Evolutionary conservation across 2,113 vertebrate species (phyloP), one percentile per base, ranked within the genome.

Genomic region (Cochlearius cochlearius): DNA sequence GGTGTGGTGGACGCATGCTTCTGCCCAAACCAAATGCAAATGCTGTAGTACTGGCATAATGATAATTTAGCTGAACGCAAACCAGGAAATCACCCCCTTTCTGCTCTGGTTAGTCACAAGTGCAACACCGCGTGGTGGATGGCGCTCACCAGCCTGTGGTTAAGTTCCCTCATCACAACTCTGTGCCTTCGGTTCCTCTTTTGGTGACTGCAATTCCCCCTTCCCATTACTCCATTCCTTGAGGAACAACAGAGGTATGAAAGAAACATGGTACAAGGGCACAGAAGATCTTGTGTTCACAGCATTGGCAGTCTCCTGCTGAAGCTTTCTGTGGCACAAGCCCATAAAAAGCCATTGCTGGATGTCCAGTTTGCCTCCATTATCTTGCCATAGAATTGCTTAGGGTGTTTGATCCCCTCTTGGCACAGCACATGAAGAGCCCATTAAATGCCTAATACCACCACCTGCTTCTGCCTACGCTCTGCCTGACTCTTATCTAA

Each of bases 11-110:
- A 45, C 55, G 25, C 0, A 0, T 27, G 26, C 55, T 89, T 43
- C 84, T 92, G 29, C 38, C 38, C n/a, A 30, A 63, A 30, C 58
- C 55, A 73, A 89, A 77, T 26, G 34, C 50, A 86, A 80, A 88
- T 29, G 9, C 29, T 22, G 32, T 22, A 30, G 27, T 52, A 81
- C 29, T 43, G 52, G 50, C 43, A 49, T 53, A 60, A 86, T 27
- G 64, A 56, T 36, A 74, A 81, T 56, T 69, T 55, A 63, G 20
- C 73, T 84, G 72, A 72, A 72, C 36, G 26, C n/a, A 86, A 86
- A 87, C 45, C 41, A 74, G 60, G 72, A 89, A 89, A 74, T 59
- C 64, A 13, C n/a, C 58, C 63, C 18, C 53, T 60, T 87, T 95
- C 68, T 87, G 59, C 68, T 85, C 80, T 36, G 79, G 47, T 59